A percentile compares a stretch with the other conserved stretches of the same genome.
Conservation (phyloP, 1,140 invertebrate species). For the Bombus fervidus region DNA sequence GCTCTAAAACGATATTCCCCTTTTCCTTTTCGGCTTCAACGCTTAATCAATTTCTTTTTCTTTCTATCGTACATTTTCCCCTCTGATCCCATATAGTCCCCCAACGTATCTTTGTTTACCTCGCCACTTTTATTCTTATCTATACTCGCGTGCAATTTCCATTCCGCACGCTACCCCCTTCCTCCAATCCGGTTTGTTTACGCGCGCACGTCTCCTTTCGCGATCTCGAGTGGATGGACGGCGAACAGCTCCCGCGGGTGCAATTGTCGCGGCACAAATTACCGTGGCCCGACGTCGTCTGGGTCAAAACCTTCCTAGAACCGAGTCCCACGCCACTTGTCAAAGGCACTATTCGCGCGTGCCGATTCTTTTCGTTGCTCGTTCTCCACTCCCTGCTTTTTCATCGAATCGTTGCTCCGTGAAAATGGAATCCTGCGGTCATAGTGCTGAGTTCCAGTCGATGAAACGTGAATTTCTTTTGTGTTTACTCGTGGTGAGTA, state of each 20-base stretch:
- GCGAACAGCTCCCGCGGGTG: constrained; percentile 63
- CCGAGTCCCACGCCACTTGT: constrained; percentile 20
- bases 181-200: constrained; percentile 23
- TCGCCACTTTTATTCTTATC: constrained; percentile 30
- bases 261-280: constrained; percentile 70
- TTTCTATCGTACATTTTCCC: background rate
- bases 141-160: constrained; percentile 13
- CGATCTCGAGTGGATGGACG: constrained; percentile 31
- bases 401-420: background rate
- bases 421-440: background rate
- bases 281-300: constrained; percentile 57
- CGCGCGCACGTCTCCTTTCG: constrained; percentile 19
- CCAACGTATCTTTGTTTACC: constrained; percentile 29
- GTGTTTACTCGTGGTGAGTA: background rate
- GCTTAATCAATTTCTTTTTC: constrained; percentile 18
- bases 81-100: background rate
- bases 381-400: background rate
- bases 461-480: background rate
- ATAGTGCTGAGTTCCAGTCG: background rate
- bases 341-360: constrained; percentile 36
- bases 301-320: constrained; percentile 50
- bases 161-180: background rate
- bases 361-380: constrained; percentile 42
- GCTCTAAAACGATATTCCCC: background rate
- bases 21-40: background rate